Evolutionary conservation across 2,888 invertebrate genomes (phyloP), one percentile per base, ranked within the genome.

Genomic region (Dynastes hyllus): DNA sequence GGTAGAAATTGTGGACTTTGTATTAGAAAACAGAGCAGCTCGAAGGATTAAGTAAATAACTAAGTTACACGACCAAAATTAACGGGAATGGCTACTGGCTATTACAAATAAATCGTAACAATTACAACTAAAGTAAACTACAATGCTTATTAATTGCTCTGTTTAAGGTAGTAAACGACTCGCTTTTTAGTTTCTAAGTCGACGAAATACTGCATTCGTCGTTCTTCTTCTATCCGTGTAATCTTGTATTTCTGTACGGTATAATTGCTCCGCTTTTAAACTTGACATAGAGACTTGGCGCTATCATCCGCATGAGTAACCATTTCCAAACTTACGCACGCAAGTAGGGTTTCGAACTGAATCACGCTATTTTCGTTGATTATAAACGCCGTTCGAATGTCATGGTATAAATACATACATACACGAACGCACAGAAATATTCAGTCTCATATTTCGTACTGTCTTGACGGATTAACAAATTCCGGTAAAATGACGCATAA

Each of bases 311-410:
- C 8, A 50, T 67, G 67, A 67, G 67, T 67, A 67, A 67, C 67
- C 50, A 11, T 67, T 16, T 27, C 50, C 67, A 67, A 50, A 67
- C 67, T 45, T 50, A 50, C 67, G 45, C 45, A 67, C 32, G 65
- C 67, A 67, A 40, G 66, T 67, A 51, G 22, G 50, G 50, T 67
- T 67, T 67, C 2, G 50, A 50, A 67, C 45, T 67, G 67, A 50
- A 67, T 67, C 67, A 67, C 67, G 50, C 67, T 67, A 67, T 67
- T 67, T 67, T 67, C 22, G 67, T 67, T 67, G 45, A 67, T 67
- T 67, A 50, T 50, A 45, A 67, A 22, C 45, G 66, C 37, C 16
- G 45, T 22, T 65, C 37, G 65, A 37, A 65, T 65, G 37, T 37
- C 45, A 22, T 45, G 67, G 9, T 27, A 50, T 67, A 16, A 67